Evolutionary conservation across 2,113 vertebrate genomes (phyloP).

Genomic region (Calidris pygmaea): DNA sequence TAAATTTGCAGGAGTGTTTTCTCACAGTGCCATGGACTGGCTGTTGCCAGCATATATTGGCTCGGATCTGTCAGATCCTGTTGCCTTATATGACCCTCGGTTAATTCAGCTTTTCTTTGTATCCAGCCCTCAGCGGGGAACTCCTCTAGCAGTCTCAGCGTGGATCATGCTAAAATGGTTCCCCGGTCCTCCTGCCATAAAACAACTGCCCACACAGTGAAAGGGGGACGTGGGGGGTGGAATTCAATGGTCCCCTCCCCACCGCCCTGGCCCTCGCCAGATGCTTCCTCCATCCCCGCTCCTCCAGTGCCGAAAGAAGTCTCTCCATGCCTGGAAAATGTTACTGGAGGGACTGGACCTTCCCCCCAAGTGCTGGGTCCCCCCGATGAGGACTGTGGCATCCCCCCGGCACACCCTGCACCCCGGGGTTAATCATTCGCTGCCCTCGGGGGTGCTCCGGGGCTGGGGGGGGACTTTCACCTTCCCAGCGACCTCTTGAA

Average conservation of each 20-base stretch:
- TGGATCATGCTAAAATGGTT: conserved; percentile 52
- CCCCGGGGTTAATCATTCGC: conserved; percentile 8
- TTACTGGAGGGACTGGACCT: not conserved
- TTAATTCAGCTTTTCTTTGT: conserved; percentile 66
- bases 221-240: conserved; percentile 47
- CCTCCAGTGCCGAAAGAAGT: not conserved
- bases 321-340: not conserved
- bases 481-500: not conserved
- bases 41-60: conserved; percentile 65
- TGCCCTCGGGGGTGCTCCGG: not conserved
- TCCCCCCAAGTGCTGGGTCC: not conserved
- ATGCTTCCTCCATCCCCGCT: conserved; percentile 31
- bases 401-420: rapidly evolving
- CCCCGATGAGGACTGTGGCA: not conserved
- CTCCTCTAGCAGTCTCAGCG: conserved; percentile 39
- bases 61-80: conserved; percentile 65
- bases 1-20: conserved; percentile 69
- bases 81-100: conserved; percentile 65
- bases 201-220: conserved; percentile 42
- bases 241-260: conserved; percentile 32
- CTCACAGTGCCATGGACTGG: conserved; percentile 68
- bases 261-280: not conserved
- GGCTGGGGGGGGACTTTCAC: not conserved
- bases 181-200: conserved; percentile 34
- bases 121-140: conserved; percentile 59